phyloP scores from a whole-genome alignment of 2,888 invertebrate genomes.

The Chymomyza amoena region DNA sequence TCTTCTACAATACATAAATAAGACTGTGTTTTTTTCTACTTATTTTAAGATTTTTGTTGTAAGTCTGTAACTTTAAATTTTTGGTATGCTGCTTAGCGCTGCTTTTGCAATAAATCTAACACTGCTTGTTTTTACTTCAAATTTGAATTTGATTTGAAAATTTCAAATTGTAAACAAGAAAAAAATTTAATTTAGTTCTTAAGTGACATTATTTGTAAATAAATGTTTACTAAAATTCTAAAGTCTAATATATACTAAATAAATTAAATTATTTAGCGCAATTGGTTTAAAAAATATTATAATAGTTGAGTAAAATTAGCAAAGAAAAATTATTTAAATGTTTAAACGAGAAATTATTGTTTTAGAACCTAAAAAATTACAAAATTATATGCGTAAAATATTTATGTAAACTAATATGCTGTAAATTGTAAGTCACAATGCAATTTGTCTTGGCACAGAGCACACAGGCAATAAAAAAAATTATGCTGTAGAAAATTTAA shows the following conservation, averaged over 20 bases:
- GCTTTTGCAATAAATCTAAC: no score
- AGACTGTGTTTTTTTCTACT: slow-evolving; percentile 60
- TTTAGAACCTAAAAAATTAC: not conserved
- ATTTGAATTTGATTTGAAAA: slow-evolving; percentile 3
- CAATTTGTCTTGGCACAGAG: slow-evolving; percentile 21
- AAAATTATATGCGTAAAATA: slow-evolving; percentile 21
- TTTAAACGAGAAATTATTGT: not conserved
- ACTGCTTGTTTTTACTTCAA: not conserved
- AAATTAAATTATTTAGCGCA: slow-evolving; percentile 68
- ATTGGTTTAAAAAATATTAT: slow-evolving; percentile 59
- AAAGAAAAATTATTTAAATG: slow-evolving; percentile 24
- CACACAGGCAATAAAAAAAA: slow-evolving; percentile 23
- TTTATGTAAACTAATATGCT: slow-evolving; percentile 34
- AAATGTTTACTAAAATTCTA: slow-evolving; percentile 37
- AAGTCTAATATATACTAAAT: slow-evolving; percentile 44
- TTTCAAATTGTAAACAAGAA: no score
- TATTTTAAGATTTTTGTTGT: slow-evolving; percentile 24
- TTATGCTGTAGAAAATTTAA: slow-evolving; percentile 35
- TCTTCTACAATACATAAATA: slow-evolving; percentile 53
- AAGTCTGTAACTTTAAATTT: slow-evolving; percentile 11
- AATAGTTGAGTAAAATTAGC: slow-evolving; percentile 42
- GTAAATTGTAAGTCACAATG: slow-evolving; percentile 23
- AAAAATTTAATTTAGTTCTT: slow-evolving; percentile 20
- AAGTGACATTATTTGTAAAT: slow-evolving; percentile 62
- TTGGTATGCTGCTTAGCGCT: no score